Evolutionary conservation across 2,888 invertebrate species (phyloP).

Genomic region (Machimus rusticus): DNA sequence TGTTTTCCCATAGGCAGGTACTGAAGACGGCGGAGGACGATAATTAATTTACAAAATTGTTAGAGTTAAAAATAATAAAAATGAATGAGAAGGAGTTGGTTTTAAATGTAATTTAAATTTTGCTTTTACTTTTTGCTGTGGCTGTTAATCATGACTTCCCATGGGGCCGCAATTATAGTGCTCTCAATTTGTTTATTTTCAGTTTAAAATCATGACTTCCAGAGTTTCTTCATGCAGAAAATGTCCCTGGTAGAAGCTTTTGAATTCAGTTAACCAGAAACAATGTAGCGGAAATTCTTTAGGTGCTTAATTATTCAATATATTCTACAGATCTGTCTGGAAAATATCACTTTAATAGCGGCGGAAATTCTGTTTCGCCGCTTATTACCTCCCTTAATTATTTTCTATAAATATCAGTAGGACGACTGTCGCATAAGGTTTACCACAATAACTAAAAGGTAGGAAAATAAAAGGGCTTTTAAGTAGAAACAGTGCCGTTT

Average conservation of each 20-base stretch:
- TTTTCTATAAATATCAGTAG: slow-evolving; percentile 25
- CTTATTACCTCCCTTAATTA: slow-evolving; percentile 8
- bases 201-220: slow-evolving; percentile 12
- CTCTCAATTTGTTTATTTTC: slow-evolving; percentile 27
- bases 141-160: neutral
- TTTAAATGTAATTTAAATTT: slow-evolving; percentile 26
- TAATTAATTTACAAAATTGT: neutral
- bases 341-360: slow-evolving; percentile 27
- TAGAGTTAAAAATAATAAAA: neutral
- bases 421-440: neutral
- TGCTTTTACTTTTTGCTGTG: neutral
- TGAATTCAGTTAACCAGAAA: slow-evolving; percentile 31
- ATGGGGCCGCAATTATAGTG: neutral
- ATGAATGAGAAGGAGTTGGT: neutral
- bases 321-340: neutral
- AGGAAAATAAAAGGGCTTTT: neutral
- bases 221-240: slow-evolving; percentile 39
- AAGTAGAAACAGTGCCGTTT: neutral
- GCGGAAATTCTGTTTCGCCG: neutral
- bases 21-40: neutral
- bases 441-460: neutral
- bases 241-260: slow-evolving; percentile 4
- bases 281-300: slow-evolving; percentile 35
- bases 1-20: too few relatives aligned
- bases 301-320: slow-evolving; percentile 34